phyloP scores from a whole-genome alignment of 2,113 vertebrate species.

The Eleginops maclovinus region DNA sequence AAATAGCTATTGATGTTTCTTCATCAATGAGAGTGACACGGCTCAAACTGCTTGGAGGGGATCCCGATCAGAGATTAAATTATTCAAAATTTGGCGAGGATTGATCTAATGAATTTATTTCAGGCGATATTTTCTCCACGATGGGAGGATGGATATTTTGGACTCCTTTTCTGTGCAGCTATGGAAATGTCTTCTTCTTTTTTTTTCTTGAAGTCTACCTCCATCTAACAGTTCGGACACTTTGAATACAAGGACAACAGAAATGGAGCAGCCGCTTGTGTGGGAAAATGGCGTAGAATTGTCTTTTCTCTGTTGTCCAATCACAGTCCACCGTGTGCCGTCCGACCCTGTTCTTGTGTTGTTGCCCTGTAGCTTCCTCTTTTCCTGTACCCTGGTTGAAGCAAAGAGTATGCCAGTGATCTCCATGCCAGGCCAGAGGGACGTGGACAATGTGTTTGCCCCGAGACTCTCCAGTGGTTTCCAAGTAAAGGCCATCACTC shows the following conservation, averaged over 20 bases:
- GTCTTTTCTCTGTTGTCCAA: constrained; percentile 36
- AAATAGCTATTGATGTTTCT: constrained; percentile 78
- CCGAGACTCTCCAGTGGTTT: constrained; percentile 82
- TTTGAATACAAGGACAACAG: constrained; percentile 20
- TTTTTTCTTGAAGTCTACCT: constrained; percentile 15
- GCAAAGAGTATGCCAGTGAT: constrained; percentile 69
- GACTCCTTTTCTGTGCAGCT: constrained; percentile 1
- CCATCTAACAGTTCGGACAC: not conserved
- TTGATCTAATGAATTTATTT: constrained; percentile 47
- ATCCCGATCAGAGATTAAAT: constrained; percentile 60
- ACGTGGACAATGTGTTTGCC: constrained; percentile 83
- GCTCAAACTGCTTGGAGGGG: constrained; percentile 60
- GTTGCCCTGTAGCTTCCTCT: constrained; percentile 37
- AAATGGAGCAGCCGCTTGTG: constrained; percentile 34
- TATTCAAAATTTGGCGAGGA: constrained; percentile 48
- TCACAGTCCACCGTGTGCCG: constrained; percentile 17
- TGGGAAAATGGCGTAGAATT: constrained; percentile 26
- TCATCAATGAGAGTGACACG: constrained; percentile 78
- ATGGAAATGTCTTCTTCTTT: not conserved
- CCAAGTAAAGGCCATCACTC: constrained; percentile 93
- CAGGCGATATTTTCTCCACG: constrained; percentile 22
- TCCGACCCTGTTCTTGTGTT: constrained; percentile 24
- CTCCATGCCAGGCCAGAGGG: constrained; percentile 72
- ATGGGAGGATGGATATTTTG: constrained; percentile 12
- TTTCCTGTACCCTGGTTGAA: constrained; percentile 56